Evolutionary conservation across 2,797 vertebrate species (phyloP), one percentile per base, ranked within the genome.

Genomic region (Lophius americanus): DNA sequence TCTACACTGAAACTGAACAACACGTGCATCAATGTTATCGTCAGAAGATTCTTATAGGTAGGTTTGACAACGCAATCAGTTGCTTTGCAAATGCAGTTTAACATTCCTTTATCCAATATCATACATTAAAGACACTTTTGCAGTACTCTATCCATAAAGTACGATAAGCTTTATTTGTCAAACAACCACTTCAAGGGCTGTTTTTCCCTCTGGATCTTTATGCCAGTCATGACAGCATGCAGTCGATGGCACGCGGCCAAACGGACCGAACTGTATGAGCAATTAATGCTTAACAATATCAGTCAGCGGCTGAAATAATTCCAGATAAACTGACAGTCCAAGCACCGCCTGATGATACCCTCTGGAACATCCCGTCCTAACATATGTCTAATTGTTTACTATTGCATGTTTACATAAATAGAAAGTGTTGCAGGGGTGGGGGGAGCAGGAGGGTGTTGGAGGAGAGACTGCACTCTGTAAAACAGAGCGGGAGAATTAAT

Each of bases 361-460:
- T 79, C 70, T 49, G 77, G 86, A 86, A 72, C 70, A 88, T 79
- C 82, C 81, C 78, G 71, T 75, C 78, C 70, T 23, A 87, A 88
- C 89, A 90, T 89, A 82, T 79, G 83, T 84, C 80, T 90, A 89
- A 91, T 91, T 92, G 85, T 92, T 91, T 91, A 86, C 85, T 70
- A 68, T 73, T 68, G 83, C 86, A 85, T 91, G 89, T 92, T 92
- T 89, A 90, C 88, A 90, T 85, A 85, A 90, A 92, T 83, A 90
- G 82, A 84, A 83, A 89, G 84, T 80, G 84, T 79, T 86, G 80
- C 70, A 83, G 73, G 68, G 80, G 69, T 64, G 68, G 64, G 68
- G 50, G 47, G 64, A 36, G 1, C 5, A 0, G 32, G 44, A 36
- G 38, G 33, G 14, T 57, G 13, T 52, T 7, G 9, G 60, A 38